A percentile compares a stretch with the other conserved stretches of the same genome.
These are phyloP conservation scores for Tortricodes alternella DNA, from an alignment of 2,888 invertebrate species.

Conservation along the genomic window DNA sequence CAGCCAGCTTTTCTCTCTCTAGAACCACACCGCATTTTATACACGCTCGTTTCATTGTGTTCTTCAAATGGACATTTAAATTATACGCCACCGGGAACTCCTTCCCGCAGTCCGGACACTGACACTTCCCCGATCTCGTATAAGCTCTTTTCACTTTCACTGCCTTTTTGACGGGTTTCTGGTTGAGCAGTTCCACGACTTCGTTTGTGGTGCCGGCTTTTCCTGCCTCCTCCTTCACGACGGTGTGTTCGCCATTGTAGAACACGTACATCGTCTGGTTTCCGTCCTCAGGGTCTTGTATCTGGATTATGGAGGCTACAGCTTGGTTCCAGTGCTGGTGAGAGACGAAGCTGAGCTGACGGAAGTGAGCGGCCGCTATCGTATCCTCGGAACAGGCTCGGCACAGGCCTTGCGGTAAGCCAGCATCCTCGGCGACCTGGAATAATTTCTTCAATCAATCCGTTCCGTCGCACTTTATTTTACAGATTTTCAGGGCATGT, in stretches of 20 bases:
- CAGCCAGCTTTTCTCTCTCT: conserved; percentile 46
- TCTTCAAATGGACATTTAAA: conserved; percentile 58
- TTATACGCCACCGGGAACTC: conserved; percentile 44
- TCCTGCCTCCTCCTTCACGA: conserved; percentile 45
- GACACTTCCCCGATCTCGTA: conserved; percentile 29
- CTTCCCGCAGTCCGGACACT: conserved; percentile 58
- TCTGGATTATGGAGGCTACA: conserved; percentile 40
- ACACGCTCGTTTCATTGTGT: conserved; percentile 53
- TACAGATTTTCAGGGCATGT: neutral
- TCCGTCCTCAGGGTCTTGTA: conserved; percentile 38
- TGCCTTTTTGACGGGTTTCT: neutral
- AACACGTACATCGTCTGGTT: conserved; percentile 55
- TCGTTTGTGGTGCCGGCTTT: conserved; percentile 34
- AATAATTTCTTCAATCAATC: conserved; percentile 70
- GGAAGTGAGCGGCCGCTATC: conserved; percentile 52
- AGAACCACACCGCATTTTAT: conserved; percentile 48
- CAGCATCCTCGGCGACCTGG: conserved; percentile 65
- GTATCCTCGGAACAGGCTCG: conserved; percentile 53
- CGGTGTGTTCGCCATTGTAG: conserved; percentile 41
- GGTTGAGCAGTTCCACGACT: conserved; percentile 45
- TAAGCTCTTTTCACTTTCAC: conserved; percentile 17
- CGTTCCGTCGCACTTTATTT: conserved; percentile 42
- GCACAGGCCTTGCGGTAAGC: conserved; percentile 61
- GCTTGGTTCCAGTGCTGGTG: conserved; percentile 52
- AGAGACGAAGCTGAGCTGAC: conserved; percentile 52